Evolutionary conservation across 1,140 invertebrate genomes (phyloP).

Genomic region (Leptinotarsa defecta): DNA sequence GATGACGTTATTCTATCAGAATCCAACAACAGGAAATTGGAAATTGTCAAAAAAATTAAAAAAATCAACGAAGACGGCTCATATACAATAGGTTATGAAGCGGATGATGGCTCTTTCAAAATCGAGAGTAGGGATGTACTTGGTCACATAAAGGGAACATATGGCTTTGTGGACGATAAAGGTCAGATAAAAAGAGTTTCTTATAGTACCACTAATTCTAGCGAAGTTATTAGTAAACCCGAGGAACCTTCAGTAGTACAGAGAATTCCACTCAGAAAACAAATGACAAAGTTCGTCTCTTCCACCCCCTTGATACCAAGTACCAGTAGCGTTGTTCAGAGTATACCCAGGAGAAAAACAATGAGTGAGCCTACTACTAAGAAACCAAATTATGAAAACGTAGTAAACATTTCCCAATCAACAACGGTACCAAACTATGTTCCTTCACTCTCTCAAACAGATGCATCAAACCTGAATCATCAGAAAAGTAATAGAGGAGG

Average conservation of each 20-base stretch:
- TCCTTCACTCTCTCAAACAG: background rate
- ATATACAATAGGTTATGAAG: constrained; percentile 84
- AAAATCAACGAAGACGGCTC: constrained; percentile 82
- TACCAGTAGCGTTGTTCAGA: constrained; percentile 64
- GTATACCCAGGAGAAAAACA: constrained; percentile 62
- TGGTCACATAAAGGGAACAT: constrained; percentile 84
- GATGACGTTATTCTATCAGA: no score
- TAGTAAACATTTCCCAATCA: constrained; percentile 46
- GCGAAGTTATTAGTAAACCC: constrained; percentile 60
- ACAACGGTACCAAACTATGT: no score
- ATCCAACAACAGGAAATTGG: constrained; percentile 59
- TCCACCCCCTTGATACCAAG: constrained; percentile 48
- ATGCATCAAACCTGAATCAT: constrained; percentile 28
- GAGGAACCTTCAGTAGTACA: constrained; percentile 60
- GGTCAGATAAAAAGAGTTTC: constrained; percentile 84
- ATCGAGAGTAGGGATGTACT: constrained; percentile 80
- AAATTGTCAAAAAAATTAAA: constrained; percentile 77
- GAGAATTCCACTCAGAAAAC: constrained; percentile 57
- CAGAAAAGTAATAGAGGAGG: no score
- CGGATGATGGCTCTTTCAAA: constrained; percentile 82
- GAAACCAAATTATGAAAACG: constrained; percentile 51
- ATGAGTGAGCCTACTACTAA: constrained; percentile 51
- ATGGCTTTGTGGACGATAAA: constrained; percentile 80
- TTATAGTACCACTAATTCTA: constrained; percentile 69
- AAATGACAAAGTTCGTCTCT: constrained; percentile 34